A percentile compares a stretch with the other conserved stretches of the same genome.
These are phyloP conservation scores for Trissolcus brochymenae DNA, from an alignment of 2,888 invertebrate genomes.

Conservation along the genomic window DNA sequence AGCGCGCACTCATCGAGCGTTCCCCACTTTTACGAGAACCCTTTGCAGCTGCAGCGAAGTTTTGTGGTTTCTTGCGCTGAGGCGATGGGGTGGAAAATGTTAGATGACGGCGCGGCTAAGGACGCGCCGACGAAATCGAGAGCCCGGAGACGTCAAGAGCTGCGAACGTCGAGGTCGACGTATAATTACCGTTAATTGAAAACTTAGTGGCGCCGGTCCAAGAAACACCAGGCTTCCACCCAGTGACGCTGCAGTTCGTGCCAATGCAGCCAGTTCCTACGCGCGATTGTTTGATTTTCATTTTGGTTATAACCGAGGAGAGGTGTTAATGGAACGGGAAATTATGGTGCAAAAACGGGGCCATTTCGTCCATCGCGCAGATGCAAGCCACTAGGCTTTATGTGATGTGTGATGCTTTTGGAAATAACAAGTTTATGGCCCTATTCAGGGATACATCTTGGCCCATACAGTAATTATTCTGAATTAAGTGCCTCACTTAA, in stretches of 20 bases:
- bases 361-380: too few species aligned
- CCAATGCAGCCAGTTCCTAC: conserved; percentile 37
- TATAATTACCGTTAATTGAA: conserved; percentile 74
- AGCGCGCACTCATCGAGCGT: conserved; percentile 13
- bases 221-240: conserved; percentile 48
- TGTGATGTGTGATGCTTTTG: too few species aligned
- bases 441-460: too few species aligned
- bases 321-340: conserved; percentile 52
- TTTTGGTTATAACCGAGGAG: conserved; percentile 22
- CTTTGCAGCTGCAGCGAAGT: conserved; percentile 54
- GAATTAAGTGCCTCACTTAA: conserved; percentile 19
- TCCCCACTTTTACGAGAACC: conserved; percentile 37
- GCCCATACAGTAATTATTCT: conserved; percentile 18
- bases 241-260: conserved; percentile 36
- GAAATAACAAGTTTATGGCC: too few species aligned
- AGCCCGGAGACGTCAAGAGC: conserved; percentile 53
- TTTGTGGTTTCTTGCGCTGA: conserved; percentile 50
- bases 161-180: conserved; percentile 62
- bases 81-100: conserved; percentile 39
- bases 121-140: conserved; percentile 33
- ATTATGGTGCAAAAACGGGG: neutral
- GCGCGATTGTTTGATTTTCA: conserved; percentile 55
- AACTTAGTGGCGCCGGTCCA: conserved; percentile 70
- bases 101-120: conserved; percentile 12
- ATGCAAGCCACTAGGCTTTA: too few species aligned